These are phyloP conservation scores for Anthopleura xanthogrammica DNA, from an alignment of 92 coral and sea anemone species.

Conservation along the genomic window DNA sequence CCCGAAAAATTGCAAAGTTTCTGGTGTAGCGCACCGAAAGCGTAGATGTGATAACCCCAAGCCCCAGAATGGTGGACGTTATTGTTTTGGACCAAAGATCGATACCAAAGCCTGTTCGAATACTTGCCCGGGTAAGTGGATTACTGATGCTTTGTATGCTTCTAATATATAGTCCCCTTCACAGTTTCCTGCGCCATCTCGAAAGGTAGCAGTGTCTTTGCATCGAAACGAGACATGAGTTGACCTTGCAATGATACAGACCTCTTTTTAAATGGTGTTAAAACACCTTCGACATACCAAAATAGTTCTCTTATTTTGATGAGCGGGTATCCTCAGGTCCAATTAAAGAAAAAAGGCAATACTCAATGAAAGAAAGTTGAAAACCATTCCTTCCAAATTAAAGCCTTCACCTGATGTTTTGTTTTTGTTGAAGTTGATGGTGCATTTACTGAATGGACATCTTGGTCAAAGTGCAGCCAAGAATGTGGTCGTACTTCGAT, in stretches of 20 bases:
- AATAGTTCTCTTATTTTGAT: no score
- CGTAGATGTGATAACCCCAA: conserved; percentile 81
- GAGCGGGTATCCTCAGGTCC: no score
- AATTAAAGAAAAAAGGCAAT: no score
- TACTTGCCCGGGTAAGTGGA: conserved; percentile 54
- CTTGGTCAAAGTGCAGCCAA: conserved; percentile 66
- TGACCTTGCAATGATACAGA: no score
- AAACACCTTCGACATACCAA: no score
- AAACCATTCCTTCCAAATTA: not conserved
- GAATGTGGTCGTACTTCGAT: conserved; percentile 65
- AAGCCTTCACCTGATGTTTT: not conserved
- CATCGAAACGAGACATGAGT: no score
- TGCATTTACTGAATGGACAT: conserved; percentile 63
- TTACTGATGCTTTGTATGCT: not conserved
- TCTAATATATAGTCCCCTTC: no score
- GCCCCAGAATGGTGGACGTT: conserved; percentile 68
- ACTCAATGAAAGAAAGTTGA: no score
- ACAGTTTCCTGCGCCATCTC: no score
- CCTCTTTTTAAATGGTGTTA: no score
- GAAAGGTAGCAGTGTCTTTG: no score
- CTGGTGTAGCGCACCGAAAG: conserved; percentile 63
- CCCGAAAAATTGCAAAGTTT: conserved; percentile 52
- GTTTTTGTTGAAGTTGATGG: conserved; percentile 39
- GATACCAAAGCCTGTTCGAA: conserved; percentile 64
- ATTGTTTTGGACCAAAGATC: conserved; percentile 65